Base-by-base conservation (phyloP, 2,797 vertebrate species). In the Steatocranus sp. region DNA sequence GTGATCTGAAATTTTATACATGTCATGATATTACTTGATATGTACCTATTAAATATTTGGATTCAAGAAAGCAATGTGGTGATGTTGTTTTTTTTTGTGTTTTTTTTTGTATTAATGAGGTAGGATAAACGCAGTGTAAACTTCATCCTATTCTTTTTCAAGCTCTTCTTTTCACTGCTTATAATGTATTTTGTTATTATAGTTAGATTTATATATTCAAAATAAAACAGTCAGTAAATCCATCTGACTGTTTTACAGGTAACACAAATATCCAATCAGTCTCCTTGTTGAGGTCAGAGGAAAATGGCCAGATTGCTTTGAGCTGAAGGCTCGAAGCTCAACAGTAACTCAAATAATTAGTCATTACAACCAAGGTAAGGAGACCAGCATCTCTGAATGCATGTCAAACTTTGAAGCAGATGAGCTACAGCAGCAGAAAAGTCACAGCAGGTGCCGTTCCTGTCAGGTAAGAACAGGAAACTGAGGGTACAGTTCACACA, bases 41-140 rank as follows among this genome's bases (percentile, higher is more conserved):
- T 98, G 97, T 98, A 98, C 97, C 96, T 97, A 98, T 97, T 99
- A 99, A 99, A 99, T 98, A 98, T 99, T 98, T 99, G 98, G 97
- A 98, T 97, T 98, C 97, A 97, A 97, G 96, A 96, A 95, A 82
- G 74, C 48, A 50, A 7, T 63, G n/a, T n/a, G n/a, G n/a, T n/a
- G n/a, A n/a, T n/a, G n/a, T n/a, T n/a, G n/a, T n/a, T n/a, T n/a
- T n/a, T n/a, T n/a, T n/a, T n/a, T n/a, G n/a, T n/a, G n/a, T n/a
- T n/a, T n/a, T 27, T 8, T 41, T 30, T 27, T 53, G 27, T 32
- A 58, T 58, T 58, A 58, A 32, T 3, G 0, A 32, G 54, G 2
- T 32, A 58, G 27, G 27, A 58, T 32, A 18, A 32, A 56, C 15
- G 30, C 15, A 56, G 15, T 56, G 53, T 56, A 56, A 56, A 56